A percentile compares a stretch with the other conserved stretches of the same genome.
Conservation (phyloP, 2,113 vertebrate species). For the Zosterops pallidus region DNA sequence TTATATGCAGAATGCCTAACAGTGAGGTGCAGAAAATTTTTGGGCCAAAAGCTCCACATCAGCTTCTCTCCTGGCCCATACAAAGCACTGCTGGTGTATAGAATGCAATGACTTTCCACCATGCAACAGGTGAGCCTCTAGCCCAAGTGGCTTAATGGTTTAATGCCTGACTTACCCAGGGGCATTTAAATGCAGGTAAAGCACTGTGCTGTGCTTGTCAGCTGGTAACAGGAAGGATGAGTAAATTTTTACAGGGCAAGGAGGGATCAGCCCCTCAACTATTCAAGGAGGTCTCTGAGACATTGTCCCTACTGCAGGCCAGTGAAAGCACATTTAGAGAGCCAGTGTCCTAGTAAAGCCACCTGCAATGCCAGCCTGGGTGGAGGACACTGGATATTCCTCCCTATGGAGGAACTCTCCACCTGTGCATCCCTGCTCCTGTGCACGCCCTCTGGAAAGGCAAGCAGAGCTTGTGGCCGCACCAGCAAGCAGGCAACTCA, state of each 20-base stretch:
- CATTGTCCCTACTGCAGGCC: neutral
- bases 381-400: neutral
- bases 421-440: neutral
- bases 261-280: neutral
- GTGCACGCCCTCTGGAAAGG: neutral
- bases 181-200: neutral
- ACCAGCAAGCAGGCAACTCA: neutral
- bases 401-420: neutral
- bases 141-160: neutral
- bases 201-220: neutral
- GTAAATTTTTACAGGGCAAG: neutral
- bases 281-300: neutral
- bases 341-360: neutral
- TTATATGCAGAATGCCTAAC: neutral
- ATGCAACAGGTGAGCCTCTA: neutral
- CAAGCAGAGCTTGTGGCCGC: accelerated
- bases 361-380: no score
- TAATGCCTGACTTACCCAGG: neutral
- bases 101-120: neutral
- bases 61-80: neutral
- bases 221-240: neutral
- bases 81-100: neutral
- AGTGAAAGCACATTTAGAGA: neutral
- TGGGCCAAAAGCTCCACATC: neutral
- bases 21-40: neutral